Evolutionary conservation across 2,113 vertebrate genomes (phyloP), one percentile per base, ranked within the genome.

Genomic region (Tricholaema leucomelas): DNA sequence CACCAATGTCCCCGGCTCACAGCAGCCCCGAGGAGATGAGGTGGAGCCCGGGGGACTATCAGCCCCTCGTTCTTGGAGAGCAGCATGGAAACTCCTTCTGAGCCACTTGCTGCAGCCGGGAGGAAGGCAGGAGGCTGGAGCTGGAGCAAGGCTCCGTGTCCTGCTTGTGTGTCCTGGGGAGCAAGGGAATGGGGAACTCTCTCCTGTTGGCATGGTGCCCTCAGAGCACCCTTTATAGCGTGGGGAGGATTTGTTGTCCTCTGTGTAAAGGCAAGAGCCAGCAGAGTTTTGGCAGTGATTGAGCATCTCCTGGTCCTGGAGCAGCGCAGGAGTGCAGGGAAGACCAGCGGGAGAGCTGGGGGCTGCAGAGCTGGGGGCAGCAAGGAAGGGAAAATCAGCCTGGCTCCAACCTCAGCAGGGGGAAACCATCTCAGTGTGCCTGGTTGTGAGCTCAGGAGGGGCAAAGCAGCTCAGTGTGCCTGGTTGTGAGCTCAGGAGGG

Each of bases 31-130:
- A 27, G 48, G 40, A 66, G 48, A 38, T 15, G 87, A 15, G 20
- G 5, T 4, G 58, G 33, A 33, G 40, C 15, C 5, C 1, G 20
- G 66, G 66, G 31, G 30, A 16, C 25, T n/a, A 3, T 44, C 75
- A 12, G 28, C 23, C 42, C 33, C 25, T 54, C 16, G 7, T 21
- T 25, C 33, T 35, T 15, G 13, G 11, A 80, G 18, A 70, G 14
- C 8, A 2, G 30, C 12, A 4, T 9, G 55, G 92, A 93, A 91
- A 85, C 31, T 38, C 4, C 0, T 19, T 64, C 81, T 81, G 91
- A 96, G 87, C 84, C 11, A 58, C 92, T 91, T 85, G 85, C 92
- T 94, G 46, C 35, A 3, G 20, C n/a, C n/a, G 3, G 33, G 30
- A 78, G 55, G 77, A 55, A 80, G 73, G 59, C 63, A 6, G 67